Conservation (phyloP, 1,140 invertebrate genomes). For the Drosophila biarmipes region DNA sequence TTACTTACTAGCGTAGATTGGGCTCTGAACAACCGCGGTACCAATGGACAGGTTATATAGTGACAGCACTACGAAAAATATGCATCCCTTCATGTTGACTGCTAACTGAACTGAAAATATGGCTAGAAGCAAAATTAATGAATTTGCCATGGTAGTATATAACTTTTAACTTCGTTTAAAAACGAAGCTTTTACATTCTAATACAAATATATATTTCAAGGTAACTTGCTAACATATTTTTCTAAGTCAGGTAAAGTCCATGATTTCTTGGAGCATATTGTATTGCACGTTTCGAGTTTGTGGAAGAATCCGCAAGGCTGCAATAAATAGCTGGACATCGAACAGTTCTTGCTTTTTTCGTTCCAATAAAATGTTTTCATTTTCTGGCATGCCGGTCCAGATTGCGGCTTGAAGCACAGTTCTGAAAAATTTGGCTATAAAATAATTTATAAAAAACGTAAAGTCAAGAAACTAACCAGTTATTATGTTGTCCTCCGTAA, state of each 20-base stretch:
- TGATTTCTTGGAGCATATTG: not conserved
- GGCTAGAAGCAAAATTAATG: not conserved
- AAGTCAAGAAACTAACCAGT: not conserved
- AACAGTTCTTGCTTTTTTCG: not conserved
- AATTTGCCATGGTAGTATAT: not conserved
- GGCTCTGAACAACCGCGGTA: not conserved
- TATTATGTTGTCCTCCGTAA: not conserved
- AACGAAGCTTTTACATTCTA: not conserved
- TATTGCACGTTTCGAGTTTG: constrained; percentile 2
- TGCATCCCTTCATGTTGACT: constrained; percentile 3
- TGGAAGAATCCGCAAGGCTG: constrained; percentile 21
- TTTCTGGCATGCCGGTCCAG: constrained; percentile 1
- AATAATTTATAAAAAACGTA: not conserved
- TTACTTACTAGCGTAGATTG: constrained; percentile 25
- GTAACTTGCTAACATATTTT: not conserved
- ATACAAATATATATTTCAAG: not conserved
- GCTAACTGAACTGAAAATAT: not conserved
- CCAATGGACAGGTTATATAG: not conserved
- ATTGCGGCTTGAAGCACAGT: not conserved
- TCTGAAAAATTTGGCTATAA: not conserved
- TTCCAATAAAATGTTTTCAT: not conserved
- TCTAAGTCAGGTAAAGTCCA: not conserved
- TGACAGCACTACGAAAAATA: not conserved
- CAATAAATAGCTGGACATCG: not conserved
- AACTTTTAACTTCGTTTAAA: too few species aligned